These are phyloP conservation scores for Brenthis hecate DNA, from an alignment of 2,888 invertebrate genomes.

Conservation along the genomic window DNA sequence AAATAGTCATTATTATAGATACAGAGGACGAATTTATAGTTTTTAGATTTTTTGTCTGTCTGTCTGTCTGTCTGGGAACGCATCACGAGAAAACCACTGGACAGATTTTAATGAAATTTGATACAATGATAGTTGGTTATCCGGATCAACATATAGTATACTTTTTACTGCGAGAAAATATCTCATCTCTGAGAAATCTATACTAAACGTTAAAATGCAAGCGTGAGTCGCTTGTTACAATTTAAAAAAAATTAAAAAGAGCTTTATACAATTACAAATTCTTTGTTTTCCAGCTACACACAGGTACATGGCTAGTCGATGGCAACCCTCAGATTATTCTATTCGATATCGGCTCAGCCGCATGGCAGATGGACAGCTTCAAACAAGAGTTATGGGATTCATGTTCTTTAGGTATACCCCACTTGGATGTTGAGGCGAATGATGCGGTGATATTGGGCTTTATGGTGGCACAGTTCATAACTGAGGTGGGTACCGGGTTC, in stretches of 20 bases:
- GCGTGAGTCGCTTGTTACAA: not conserved
- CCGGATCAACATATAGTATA: too few relatives aligned
- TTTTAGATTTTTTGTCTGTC: too few relatives aligned
- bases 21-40: too few relatives aligned
- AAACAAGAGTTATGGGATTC: constrained; percentile 97
- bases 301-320: constrained; percentile 99
- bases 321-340: constrained; percentile 99
- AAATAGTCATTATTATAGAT: too few relatives aligned
- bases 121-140: too few relatives aligned
- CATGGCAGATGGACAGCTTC: constrained; percentile 97
- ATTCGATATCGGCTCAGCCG: constrained; percentile 98
- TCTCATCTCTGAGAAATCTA: too few relatives aligned
- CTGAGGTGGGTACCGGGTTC: constrained; percentile 83
- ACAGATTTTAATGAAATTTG: too few relatives aligned
- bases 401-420: constrained; percentile 93
- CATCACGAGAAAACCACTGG: too few relatives aligned
- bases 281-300: constrained; percentile 85
- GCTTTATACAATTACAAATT: not conserved
- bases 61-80: too few relatives aligned
- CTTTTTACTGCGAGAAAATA: too few relatives aligned
- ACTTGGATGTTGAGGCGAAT: constrained; percentile 96
- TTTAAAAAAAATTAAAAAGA: too few relatives aligned
- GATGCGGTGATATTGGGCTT: constrained; percentile 98
- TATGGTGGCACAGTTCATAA: constrained; percentile 95
- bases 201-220: not conserved